Evolutionary conservation across 2,888 invertebrate genomes (phyloP), one percentile per base, ranked within the genome.

Genomic region (Tanypteryx hageni): DNA sequence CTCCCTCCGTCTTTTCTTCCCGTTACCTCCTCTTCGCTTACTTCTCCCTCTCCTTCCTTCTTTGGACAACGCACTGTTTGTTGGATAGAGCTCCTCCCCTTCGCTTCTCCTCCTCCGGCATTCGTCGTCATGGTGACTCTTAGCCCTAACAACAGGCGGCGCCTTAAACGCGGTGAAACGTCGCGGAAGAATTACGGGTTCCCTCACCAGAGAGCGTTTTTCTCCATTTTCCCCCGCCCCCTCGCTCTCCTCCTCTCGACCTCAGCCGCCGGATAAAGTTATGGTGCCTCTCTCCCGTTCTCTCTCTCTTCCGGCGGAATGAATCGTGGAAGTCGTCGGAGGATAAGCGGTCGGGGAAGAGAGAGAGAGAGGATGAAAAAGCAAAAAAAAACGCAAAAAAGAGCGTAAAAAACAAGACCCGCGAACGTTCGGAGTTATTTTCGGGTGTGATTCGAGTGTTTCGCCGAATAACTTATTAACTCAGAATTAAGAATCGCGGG

Each of bases 91-190:
- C 76, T 27, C 22, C 76, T 22, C 76, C 76, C 56, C 89, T 22
- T 18, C 56, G 44, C 44, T 44, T 83, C 56, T 2, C 56, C 18
- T 44, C 83, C 11, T 56, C 83, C 44, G 31, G 31, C n/a, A 2
- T 16, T 13, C 64, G 61, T 31, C 86, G 89, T 64, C 89, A 64
- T 89, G 76, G 76, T 76, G 76, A 76, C 89, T 68, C 64, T 89
- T 56, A 61, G 89, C 44, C 31, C 89, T 89, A 89, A 89, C 89
- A 89, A 89, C 89, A 89, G 89, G 89, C 89, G 89, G 89, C 89
- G 89, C 89, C 89, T 64, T 89, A 89, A 89, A 89, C 89, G 89
- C 68, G 61, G 89, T 89, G 89, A 89, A 89, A 89, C 89, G 89
- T 68, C 89, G 64, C 89, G 64, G 89, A 89, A 89, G 89, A 89